These are phyloP conservation scores for Pocillopora verrucosa DNA, from an alignment of 64 coral and sea anemone genomes.

Conservation along the genomic window DNA sequence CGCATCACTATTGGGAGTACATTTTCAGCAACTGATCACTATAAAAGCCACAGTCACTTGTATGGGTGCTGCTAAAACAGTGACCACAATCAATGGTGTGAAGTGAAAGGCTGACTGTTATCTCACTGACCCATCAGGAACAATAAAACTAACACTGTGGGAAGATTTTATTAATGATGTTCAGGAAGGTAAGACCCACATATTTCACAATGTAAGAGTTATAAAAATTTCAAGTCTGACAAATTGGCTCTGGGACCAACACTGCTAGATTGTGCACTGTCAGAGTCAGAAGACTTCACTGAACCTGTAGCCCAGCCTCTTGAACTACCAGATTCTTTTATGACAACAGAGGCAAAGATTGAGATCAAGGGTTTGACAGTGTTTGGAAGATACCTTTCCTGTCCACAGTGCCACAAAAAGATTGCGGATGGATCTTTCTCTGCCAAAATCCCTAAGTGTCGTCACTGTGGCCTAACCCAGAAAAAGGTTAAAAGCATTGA, in stretches of 20 bases:
- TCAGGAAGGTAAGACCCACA: constrained; percentile 48
- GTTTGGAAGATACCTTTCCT: constrained; percentile 36
- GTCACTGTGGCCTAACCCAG: constrained; percentile 35
- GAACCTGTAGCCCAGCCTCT: constrained; percentile 40
- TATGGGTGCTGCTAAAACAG: constrained; percentile 34
- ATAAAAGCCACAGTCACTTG: constrained; percentile 25
- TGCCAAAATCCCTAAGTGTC: constrained; percentile 21
- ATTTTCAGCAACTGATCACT: constrained; percentile 57
- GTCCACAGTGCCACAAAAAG: constrained; percentile 49
- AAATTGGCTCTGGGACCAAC: constrained; percentile 50
- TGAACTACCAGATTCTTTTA: constrained; percentile 48
- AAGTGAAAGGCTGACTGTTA: constrained; percentile 60
- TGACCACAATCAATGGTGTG: constrained; percentile 41
- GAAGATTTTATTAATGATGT: constrained; percentile 45
- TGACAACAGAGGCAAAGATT: constrained; percentile 4
- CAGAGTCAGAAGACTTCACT: constrained; percentile 27
- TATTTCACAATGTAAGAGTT: constrained; percentile 56
- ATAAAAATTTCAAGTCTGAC: constrained; percentile 45
- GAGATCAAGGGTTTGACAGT: constrained; percentile 33
- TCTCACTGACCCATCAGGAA: constrained; percentile 56
- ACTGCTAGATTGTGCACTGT: constrained; percentile 34
- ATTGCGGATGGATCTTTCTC: constrained; percentile 44
- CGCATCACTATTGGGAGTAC: constrained; percentile 45
- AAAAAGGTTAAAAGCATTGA: constrained; percentile 46
- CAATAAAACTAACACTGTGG: constrained; percentile 58